Conservation (phyloP, 2,888 invertebrate genomes). For the Boloria euphrosyne region DNA sequence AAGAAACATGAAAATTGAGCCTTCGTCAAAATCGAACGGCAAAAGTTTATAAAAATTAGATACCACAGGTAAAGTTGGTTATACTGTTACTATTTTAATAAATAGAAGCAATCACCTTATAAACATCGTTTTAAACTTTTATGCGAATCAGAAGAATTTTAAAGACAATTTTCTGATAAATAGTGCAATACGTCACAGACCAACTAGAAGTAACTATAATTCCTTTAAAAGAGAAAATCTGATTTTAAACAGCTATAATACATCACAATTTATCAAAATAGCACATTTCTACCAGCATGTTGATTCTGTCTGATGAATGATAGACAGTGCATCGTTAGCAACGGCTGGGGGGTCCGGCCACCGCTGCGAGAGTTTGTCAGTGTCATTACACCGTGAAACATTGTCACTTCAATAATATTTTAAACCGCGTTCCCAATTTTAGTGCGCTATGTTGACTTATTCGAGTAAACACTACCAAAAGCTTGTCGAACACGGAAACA, state of each 20-base stretch:
- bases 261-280: slow-evolving; percentile 54
- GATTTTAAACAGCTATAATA: slow-evolving; percentile 41
- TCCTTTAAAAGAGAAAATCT: not conserved
- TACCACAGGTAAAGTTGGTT: too few relatives aligned
- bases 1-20: not conserved
- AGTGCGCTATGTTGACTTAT: slow-evolving; percentile 59
- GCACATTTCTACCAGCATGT: slow-evolving; percentile 50
- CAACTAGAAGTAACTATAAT: not conserved
- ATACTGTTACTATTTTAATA: too few relatives aligned
- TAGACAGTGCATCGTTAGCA: slow-evolving; percentile 25
- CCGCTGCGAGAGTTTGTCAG: slow-evolving; percentile 55
- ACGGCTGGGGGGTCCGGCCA: slow-evolving; percentile 47
- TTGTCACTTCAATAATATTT: slow-evolving; percentile 65
- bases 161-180: too few relatives aligned
- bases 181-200: too few relatives aligned
- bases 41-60: too few relatives aligned
- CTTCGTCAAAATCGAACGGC: too few relatives aligned
- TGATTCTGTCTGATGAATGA: slow-evolving; percentile 55
- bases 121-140: too few relatives aligned
- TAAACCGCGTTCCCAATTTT: slow-evolving; percentile 63
- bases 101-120: too few relatives aligned
- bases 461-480: slow-evolving; percentile 65
- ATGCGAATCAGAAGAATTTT: too few relatives aligned
- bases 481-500: slow-evolving; percentile 54
- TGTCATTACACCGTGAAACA: slow-evolving; percentile 60